A percentile compares a stretch with the other conserved stretches of the same genome.
Evolutionary conservation across 2,113 vertebrate species (phyloP).

Genomic region (Megaceryle torquata): DNA sequence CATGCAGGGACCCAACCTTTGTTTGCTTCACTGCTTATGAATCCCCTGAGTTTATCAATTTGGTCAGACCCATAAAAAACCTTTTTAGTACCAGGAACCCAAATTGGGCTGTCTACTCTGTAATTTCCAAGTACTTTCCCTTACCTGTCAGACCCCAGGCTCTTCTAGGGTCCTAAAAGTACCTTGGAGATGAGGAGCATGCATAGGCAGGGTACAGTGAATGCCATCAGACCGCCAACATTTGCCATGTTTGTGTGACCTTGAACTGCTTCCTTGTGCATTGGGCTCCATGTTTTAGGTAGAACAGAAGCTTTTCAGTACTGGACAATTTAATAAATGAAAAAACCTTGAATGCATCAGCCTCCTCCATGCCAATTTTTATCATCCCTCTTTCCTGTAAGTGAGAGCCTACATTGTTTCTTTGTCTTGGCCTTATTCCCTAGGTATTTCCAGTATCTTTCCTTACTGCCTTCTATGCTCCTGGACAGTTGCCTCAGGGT

Average conservation of each 20-base stretch:
- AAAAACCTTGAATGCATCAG: neutral
- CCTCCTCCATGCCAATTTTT: neutral
- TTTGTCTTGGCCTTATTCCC: neutral
- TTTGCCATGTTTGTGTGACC: neutral
- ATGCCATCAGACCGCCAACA: neutral
- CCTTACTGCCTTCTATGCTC: neutral
- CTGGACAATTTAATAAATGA: neutral
- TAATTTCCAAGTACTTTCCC: neutral
- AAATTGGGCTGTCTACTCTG: neutral
- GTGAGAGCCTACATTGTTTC: neutral
- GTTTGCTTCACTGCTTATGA: neutral
- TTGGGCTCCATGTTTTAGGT: neutral
- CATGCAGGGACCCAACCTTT: neutral
- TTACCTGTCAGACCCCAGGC: neutral
- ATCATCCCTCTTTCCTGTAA: neutral
- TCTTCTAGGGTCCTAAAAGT: neutral
- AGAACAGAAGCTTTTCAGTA: neutral
- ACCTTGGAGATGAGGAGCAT: neutral
- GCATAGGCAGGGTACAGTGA: neutral
- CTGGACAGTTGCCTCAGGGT: neutral
- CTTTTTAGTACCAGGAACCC: neutral
- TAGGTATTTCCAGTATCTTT: neutral
- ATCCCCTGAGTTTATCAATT: neutral
- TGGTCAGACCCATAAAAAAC: neutral
- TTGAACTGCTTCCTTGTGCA: neutral